These are phyloP conservation scores for Drosophila nasuta DNA, from an alignment of 1,140 invertebrate genomes.

Conservation along the genomic window DNA sequence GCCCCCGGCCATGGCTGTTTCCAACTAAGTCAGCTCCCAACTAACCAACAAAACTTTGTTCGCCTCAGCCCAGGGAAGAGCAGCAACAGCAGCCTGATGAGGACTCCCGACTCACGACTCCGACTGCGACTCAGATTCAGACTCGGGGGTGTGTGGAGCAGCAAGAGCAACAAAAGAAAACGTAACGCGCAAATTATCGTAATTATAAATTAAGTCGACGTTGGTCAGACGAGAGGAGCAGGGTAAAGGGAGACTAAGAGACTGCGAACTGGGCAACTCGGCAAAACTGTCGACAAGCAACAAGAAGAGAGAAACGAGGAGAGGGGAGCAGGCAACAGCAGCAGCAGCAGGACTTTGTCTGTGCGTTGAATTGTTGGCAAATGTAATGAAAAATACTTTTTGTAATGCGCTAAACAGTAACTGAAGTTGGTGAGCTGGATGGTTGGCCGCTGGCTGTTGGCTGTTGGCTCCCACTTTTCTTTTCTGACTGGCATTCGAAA, in stretches of 20 bases:
- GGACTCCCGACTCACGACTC: not conserved
- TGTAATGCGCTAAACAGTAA: constrained; percentile 41
- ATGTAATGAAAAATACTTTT: constrained; percentile 81
- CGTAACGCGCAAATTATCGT: constrained; percentile 83
- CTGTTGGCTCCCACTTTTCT: not conserved
- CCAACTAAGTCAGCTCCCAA: constrained; percentile 55
- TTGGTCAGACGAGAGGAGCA: constrained; percentile 49
- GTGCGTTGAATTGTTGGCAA: constrained; percentile 51
- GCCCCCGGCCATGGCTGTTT: constrained; percentile 28
- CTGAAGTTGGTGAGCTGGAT: not conserved
- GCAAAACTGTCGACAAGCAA: too few species aligned
- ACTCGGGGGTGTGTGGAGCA: not conserved
- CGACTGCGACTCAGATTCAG: not conserved
- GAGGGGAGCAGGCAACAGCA: not conserved
- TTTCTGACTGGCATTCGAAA: constrained; percentile 66
- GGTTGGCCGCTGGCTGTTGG: not conserved
- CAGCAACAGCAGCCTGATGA: not conserved
- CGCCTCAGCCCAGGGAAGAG: not conserved
- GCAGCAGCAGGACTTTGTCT: constrained; percentile 3
- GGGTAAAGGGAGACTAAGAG: constrained; percentile 3
- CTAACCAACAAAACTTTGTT: constrained; percentile 71
- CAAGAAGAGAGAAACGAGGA: not conserved
- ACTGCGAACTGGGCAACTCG: constrained; percentile 24
- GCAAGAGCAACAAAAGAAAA: constrained; percentile 74
- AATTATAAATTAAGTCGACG: constrained; percentile 83